Evolutionary conservation across 2,888 invertebrate species (phyloP), one percentile per base, ranked within the genome.

Genomic region (Saturnia pavonia): DNA sequence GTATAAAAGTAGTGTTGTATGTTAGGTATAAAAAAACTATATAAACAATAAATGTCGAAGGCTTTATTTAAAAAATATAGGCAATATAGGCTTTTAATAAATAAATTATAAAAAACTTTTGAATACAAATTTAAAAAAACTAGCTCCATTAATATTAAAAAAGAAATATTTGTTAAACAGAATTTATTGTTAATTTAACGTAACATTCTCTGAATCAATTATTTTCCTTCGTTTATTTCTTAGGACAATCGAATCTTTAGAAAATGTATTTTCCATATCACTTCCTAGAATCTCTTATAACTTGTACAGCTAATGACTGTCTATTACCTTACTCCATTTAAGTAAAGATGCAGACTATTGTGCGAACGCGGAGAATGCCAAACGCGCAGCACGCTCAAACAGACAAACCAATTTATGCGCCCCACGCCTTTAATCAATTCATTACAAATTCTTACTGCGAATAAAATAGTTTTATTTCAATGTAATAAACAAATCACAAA

Each of bases 291-390:
- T 42, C 19, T 70, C 74, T 74, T 68, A n/a, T 75, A 27, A 67
- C 76, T 80, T 79, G 72, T 25, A 66, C 76, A 78, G 74, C 71
- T 22, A 72, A 66, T 68, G 70, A 74, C 71, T 72, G 73, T 74
- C 74, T 73, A 75, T 77, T 75, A 75, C 72, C 73, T 72, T 73
- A 73, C 74, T 74, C 73, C 76, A 78, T 79, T 79, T 77, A 72
- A 75, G 76, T 74, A 75, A 75, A 77, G 84, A 84, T 82, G 82
- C 78, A 76, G 76, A 73, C 76, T 75, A 84, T 84, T 83, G 84
- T 84, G 81, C 75, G 76, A 74, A 75, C 63, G 69, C 73, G 72
- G 74, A 74, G 69, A 42, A 70, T 72, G 71, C 72, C 69, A 25
- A 45, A 69, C 71, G 60, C 68, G 68, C 63, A 42, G 63, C 68